Percentiles rank a stretch among this genome's conserved stretches.
These are phyloP conservation scores for Drosophila setosimentum DNA, from an alignment of 2,888 invertebrate species.

Conservation along the genomic window DNA sequence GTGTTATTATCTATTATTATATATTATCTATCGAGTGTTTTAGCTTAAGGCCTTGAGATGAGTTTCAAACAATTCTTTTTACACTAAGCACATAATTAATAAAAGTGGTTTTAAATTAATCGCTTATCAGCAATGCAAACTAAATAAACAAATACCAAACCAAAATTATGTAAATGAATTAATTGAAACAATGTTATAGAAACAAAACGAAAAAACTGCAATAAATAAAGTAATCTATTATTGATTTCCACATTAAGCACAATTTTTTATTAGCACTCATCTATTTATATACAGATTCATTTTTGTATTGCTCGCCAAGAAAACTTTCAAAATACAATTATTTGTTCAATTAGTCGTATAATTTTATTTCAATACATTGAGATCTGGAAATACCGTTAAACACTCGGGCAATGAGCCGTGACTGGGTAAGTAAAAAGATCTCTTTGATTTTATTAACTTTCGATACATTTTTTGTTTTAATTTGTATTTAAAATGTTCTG, in stretches of 20 bases:
- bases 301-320: slow-evolving; percentile 65
- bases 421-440: slow-evolving; percentile 49
- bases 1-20: slow-evolving; percentile 69
- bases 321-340: slow-evolving; percentile 17
- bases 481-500: slow-evolving; percentile 10
- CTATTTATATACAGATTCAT: slow-evolving; percentile 25
- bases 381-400: slow-evolving; percentile 28
- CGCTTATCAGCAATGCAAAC: slow-evolving; percentile 42
- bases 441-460: slow-evolving; percentile 2
- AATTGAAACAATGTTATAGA: slow-evolving; percentile 51
- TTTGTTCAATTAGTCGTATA: slow-evolving; percentile 48
- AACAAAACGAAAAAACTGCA: slow-evolving; percentile 39
- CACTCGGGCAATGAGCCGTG: slow-evolving; percentile 3
- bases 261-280: slow-evolving; percentile 63
- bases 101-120: slow-evolving; percentile 45
- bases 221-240: slow-evolving; percentile 59
- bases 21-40: slow-evolving; percentile 52
- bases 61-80: slow-evolving; percentile 67
- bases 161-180: slow-evolving; percentile 31
- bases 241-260: slow-evolving; percentile 50
- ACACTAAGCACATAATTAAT: slow-evolving; percentile 73
- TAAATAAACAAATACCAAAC: slow-evolving; percentile 12
- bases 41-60: slow-evolving; percentile 63
- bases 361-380: slow-evolving; percentile 38
- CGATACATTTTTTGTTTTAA: background rate